Evolutionary conservation across 2,888 invertebrate species (phyloP).

Genomic region (Venusia cambrica): DNA sequence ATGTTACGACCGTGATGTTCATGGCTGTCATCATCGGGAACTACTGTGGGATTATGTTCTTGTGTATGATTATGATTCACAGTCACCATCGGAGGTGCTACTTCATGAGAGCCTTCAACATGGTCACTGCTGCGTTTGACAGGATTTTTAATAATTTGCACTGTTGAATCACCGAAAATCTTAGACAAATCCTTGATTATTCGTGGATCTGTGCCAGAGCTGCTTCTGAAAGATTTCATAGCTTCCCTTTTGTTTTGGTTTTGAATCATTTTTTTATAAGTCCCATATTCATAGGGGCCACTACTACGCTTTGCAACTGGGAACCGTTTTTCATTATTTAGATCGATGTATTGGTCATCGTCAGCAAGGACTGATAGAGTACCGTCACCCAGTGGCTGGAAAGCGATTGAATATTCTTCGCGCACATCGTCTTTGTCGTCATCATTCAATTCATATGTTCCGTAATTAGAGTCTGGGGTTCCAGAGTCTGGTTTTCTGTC

Average conservation of each 20-base stretch:
- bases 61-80: slow-evolving; percentile 51
- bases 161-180: slow-evolving; percentile 81
- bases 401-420: slow-evolving; percentile 73
- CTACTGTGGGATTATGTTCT: slow-evolving; percentile 39
- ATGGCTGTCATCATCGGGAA: slow-evolving; percentile 55
- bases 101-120: slow-evolving; percentile 55
- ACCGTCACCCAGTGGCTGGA: slow-evolving; percentile 73
- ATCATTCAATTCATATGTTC: slow-evolving; percentile 56
- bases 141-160: slow-evolving; percentile 66
- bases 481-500: slow-evolving; percentile 45
- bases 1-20: slow-evolving; percentile 54
- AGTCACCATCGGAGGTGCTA: slow-evolving; percentile 60
- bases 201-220: slow-evolving; percentile 84
- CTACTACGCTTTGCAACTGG: slow-evolving; percentile 85
- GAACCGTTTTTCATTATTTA: slow-evolving; percentile 80
- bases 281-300: slow-evolving; percentile 50
- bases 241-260: slow-evolving; percentile 57
- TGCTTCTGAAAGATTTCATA: slow-evolving; percentile 58
- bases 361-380: slow-evolving; percentile 58
- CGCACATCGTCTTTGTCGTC: slow-evolving; percentile 67
- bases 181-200: slow-evolving; percentile 85
- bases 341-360: slow-evolving; percentile 66
- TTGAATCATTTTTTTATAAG: slow-evolving; percentile 54
- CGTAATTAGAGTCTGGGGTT: slow-evolving; percentile 52
- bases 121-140: slow-evolving; percentile 78